phyloP scores from a whole-genome alignment of 2,113 vertebrate species.

The Gobio gobio region DNA sequence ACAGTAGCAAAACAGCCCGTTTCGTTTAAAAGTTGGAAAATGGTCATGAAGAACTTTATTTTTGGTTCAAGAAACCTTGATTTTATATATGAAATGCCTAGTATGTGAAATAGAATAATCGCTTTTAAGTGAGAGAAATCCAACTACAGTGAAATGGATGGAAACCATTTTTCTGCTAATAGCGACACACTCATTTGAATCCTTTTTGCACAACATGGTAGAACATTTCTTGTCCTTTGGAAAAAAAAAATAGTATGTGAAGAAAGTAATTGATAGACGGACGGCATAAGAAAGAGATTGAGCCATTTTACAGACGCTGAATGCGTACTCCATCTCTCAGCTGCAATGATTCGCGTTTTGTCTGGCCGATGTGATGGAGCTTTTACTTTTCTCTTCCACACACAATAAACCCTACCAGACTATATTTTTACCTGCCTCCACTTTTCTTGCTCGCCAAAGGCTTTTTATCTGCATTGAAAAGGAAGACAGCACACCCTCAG shows the following conservation, averaged over 20 bases:
- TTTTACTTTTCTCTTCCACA: slow-evolving; percentile 4
- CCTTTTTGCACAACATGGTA: background rate
- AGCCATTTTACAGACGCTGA: background rate
- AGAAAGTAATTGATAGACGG: background rate
- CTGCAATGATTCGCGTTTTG: background rate
- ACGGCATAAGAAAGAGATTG: background rate
- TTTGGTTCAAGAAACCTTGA: background rate
- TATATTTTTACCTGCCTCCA: background rate
- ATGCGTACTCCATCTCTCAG: background rate
- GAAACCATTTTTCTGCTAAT: background rate
- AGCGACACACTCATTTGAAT: background rate
- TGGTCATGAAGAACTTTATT: background rate
- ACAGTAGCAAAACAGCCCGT: background rate
- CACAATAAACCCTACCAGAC: background rate
- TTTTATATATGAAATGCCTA: background rate
- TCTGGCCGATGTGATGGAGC: background rate
- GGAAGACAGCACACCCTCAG: background rate
- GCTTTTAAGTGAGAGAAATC: background rate
- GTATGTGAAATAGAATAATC: background rate
- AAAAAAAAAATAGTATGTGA: background rate
- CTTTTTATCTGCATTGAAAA: background rate
- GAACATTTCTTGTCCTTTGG: background rate
- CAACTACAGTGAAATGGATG: background rate
- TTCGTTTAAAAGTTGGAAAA: background rate
- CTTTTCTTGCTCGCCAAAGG: background rate